Percentiles rank a stretch among this genome's conserved stretches.
Conservation (phyloP, 1,140 invertebrate species). For the Belonocnema kinseyi region DNA sequence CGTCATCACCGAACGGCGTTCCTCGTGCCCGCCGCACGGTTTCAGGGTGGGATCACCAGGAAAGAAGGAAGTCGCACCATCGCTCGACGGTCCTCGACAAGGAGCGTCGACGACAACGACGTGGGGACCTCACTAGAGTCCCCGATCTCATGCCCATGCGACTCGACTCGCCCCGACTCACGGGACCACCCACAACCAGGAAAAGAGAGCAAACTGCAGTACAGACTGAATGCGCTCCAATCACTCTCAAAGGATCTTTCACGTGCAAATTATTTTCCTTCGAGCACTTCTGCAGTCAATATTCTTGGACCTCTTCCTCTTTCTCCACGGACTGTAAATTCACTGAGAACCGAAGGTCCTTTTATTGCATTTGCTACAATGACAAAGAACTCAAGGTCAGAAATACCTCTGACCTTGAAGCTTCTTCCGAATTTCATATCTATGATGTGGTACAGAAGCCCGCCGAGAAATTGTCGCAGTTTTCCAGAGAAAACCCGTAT, state of each 20-base stretch:
- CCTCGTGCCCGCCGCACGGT: background rate
- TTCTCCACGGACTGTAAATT: conserved; percentile 32
- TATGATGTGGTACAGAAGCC: background rate
- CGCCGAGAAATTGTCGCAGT: background rate
- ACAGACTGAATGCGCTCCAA: conserved; percentile 33
- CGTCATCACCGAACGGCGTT: conserved; percentile 25
- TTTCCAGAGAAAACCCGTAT: background rate
- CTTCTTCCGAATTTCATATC: background rate
- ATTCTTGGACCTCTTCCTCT: conserved; percentile 34
- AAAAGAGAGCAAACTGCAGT: conserved; percentile 45
- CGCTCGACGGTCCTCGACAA: conserved; percentile 27
- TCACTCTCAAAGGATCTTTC: background rate
- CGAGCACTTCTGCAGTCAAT: conserved; percentile 24
- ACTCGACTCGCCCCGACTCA: conserved; percentile 62
- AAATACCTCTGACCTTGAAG: background rate
- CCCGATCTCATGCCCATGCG: conserved; percentile 67
- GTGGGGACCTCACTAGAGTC: conserved; percentile 63
- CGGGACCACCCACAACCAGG: conserved; percentile 62
- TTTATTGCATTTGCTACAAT: background rate
- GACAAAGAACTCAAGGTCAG: background rate
- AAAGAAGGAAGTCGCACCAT: conserved; percentile 8
- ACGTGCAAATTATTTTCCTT: conserved; percentile 36
- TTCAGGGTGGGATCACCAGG: conserved; percentile 19
- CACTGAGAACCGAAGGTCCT: background rate
- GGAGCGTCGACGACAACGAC: conserved; percentile 48